Conservation (phyloP, 2,797 vertebrate genomes). For the Microchirus variegatus region DNA sequence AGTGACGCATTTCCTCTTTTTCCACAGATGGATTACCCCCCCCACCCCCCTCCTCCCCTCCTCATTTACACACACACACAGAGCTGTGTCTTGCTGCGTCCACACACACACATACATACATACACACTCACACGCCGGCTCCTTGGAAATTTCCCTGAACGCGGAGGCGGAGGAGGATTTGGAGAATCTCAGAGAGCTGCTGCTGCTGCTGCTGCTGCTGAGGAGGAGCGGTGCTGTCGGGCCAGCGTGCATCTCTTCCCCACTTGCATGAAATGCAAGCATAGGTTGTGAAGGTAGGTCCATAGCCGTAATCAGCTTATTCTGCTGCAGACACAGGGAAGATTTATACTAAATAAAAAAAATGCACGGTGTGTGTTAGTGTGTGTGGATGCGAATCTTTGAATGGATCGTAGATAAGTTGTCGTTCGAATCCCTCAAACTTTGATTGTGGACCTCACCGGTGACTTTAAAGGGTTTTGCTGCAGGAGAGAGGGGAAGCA, state of each 20-base stretch:
- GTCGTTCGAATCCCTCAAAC: slow-evolving; percentile 38
- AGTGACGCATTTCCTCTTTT: slow-evolving; percentile 82
- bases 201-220: no score
- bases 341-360: slow-evolving; percentile 41
- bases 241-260: slow-evolving; percentile 66
- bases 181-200: slow-evolving; percentile 41
- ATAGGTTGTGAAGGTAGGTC: slow-evolving; percentile 75
- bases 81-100: not conserved
- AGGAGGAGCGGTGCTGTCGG: slow-evolving; percentile 64
- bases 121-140: slow-evolving; percentile 46
- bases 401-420: slow-evolving; percentile 32
- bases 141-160: slow-evolving; percentile 71
- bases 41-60: no score
- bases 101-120: slow-evolving; percentile 22
- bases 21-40: slow-evolving; percentile 20
- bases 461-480: slow-evolving; percentile 29
- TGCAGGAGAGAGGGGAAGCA: not conserved
- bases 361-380: slow-evolving; percentile 20
- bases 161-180: slow-evolving; percentile 62
- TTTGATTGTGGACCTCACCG: slow-evolving; percentile 37
- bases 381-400: not conserved
- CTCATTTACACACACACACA: slow-evolving; percentile 26
- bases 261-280: slow-evolving; percentile 69
- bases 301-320: slow-evolving; percentile 43
- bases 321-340: slow-evolving; percentile 33